Percentiles rank a stretch among this genome's conserved stretches.
These are phyloP conservation scores for Cryptotis parvus DNA, from an alignment of 2,113 vertebrate species.

Conservation along the genomic window DNA sequence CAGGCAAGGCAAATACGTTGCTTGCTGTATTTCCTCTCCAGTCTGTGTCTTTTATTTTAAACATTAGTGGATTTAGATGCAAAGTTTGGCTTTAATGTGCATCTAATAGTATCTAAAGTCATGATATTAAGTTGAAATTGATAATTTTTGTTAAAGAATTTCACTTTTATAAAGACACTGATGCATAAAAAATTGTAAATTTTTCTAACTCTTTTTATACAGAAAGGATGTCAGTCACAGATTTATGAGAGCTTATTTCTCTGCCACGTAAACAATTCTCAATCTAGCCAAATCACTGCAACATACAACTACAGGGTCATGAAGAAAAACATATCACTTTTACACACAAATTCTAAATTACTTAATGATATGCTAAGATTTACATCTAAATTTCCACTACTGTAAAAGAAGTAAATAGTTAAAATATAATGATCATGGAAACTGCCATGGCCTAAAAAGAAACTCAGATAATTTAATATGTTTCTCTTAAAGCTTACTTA, in stretches of 20 bases:
- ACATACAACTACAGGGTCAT: not conserved
- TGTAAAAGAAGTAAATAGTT: not conserved
- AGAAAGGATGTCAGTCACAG: not conserved
- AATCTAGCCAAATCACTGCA: not conserved
- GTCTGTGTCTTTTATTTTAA: not conserved
- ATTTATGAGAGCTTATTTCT: not conserved
- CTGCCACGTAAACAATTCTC: not conserved
- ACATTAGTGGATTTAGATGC: not conserved
- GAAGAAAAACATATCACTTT: not conserved
- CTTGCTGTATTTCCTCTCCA: no score
- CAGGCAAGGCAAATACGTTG: no score
- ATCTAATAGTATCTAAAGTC: not conserved
- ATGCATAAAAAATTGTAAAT: not conserved
- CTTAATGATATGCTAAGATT: not conserved
- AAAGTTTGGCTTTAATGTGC: not conserved
- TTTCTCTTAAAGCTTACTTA: constrained; percentile 10
- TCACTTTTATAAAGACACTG: not conserved
- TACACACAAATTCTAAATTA: constrained; percentile 11
- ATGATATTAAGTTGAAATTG: not conserved
- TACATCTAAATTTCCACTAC: not conserved
- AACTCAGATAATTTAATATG: constrained; percentile 34
- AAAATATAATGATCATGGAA: constrained; percentile 1
- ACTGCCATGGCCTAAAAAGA: not conserved
- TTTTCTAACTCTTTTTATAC: not conserved
- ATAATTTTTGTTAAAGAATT: not conserved